These are phyloP conservation scores for Maniola hyperantus DNA, from an alignment of 2,888 invertebrate genomes.

Conservation along the genomic window DNA sequence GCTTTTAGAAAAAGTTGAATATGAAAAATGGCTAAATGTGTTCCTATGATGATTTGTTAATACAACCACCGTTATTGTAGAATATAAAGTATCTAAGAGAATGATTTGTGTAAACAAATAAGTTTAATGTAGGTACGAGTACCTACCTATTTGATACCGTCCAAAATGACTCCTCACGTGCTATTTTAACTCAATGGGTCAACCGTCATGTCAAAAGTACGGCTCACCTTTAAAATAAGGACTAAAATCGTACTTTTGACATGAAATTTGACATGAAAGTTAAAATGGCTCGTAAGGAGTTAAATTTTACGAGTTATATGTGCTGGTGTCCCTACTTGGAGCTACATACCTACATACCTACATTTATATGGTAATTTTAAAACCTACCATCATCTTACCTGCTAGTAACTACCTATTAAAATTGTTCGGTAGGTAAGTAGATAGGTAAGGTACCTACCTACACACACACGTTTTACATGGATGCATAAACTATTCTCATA, in stretches of 20 bases:
- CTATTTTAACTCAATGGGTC: no score
- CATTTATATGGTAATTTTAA: neutral
- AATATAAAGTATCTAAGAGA: slow-evolving; percentile 9
- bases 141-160: no score
- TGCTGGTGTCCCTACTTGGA: no score
- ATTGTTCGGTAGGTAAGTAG: neutral
- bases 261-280: no score
- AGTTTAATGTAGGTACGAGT: no score
- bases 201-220: no score
- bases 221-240: no score
- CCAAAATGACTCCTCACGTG: no score
- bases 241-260: no score
- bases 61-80: slow-evolving; percentile 23
- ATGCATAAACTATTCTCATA: slow-evolving; percentile 27
- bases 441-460: neutral
- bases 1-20: slow-evolving; percentile 64
- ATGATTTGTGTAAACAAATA: slow-evolving; percentile 6
- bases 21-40: slow-evolving; percentile 58
- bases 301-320: no score
- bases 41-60: slow-evolving; percentile 28
- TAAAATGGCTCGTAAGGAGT: no score
- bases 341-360: neutral
- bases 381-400: neutral
- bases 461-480: neutral
- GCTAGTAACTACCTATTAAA: neutral